Base-by-base conservation (phyloP, 2,888 invertebrate genomes). In the Eustalomyia histrio region DNA sequence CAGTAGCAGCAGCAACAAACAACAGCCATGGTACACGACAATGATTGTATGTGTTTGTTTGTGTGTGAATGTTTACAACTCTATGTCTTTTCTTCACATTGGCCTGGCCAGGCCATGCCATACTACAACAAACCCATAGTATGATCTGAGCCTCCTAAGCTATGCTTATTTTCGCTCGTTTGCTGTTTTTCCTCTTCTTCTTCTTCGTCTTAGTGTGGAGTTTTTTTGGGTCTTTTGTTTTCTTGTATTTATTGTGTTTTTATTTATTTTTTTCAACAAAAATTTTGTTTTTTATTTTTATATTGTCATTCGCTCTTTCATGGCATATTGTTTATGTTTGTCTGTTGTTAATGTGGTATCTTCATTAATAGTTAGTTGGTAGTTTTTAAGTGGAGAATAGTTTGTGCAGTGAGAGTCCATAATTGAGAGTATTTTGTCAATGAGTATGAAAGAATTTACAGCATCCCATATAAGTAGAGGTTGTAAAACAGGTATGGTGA, bases 401-500 rank as follows among this genome's bases (percentile, higher is more conserved):
- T 29, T 7, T 29, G 7, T 29, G 7, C 7, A 14, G 12, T 16
- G 16, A n/a, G 10, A 47, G 21, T 10, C 5, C 2, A 18, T 6
- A 8, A n/a, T 17, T n/a, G 57, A 35, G 64, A 67, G 21, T n/a
- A n/a, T 47, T 47, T 47, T n/a, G 2, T 39, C 0, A n/a, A n/a
- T 5, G 43, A 47, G 43, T 47, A n/a, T 47, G n/a, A 3, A 47
- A 47, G 43, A 47, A 47, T 63, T 67, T 78, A 81, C 81, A 78
- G 81, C 78, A 81, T 81, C 80, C 72, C 47, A 74, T 78, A 60
- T 78, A 78, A 78, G 74, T 17, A 76, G 55, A 52, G 65, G 78
- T 71, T 75, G 78, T 81, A 78, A 75, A 78, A 78, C 81, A 81
- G 78, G 78, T 81, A 74, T 78, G 81, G 81, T 81, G 81, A 81